Base-by-base conservation (phyloP, 2,888 invertebrate genomes). In the Pediacus dermestoides region DNA sequence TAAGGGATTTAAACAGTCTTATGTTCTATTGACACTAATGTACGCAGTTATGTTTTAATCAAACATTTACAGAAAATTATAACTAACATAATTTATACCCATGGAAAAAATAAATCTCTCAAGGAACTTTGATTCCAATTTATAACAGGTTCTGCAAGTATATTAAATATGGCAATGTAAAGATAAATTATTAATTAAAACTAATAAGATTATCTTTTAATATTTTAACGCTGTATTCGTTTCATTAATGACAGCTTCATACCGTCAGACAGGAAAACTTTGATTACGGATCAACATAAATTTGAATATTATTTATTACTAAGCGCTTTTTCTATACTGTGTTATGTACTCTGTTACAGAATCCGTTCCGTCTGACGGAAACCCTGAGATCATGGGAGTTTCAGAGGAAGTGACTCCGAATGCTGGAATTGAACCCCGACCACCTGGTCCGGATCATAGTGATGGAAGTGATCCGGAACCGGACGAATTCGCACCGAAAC, bases 401-500 rank as follows among this genome's bases (percentile, higher is more conserved):
- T 67, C 67, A 23, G 68, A 69, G 50, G 68, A 69, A 52, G 48
- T 66, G 22, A 57, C 61, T 28, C 62, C 66, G 28, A 58, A 55
- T 42, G 49, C 62, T 39, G 53, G 63, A 43, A 39, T 57, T 35
- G 53, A 60, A 40, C 60, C 59, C 1, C 43, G 58, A 18, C 36
- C 57, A 1, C 44, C 49, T 7, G 54, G 37, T 7, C 52, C 46
- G 8, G 58, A 59, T 16, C 60, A 61, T 12, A 67, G 66, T 67
- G 79, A 82, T 49, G 82, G 81, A 36, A 80, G 81, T 9, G 77
- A 78, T 30, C 64, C 77, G 23, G 83, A 88, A 60, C 71, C 71
- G 44, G 77, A 76, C 59, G 88, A 88, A 51, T 88, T 86, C 63
- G 76, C 87, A 0, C 90, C 90, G 0, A 92, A 92, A 69, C 74